phyloP scores from a whole-genome alignment of 2,797 vertebrate species.

The Amniataba percoides region DNA sequence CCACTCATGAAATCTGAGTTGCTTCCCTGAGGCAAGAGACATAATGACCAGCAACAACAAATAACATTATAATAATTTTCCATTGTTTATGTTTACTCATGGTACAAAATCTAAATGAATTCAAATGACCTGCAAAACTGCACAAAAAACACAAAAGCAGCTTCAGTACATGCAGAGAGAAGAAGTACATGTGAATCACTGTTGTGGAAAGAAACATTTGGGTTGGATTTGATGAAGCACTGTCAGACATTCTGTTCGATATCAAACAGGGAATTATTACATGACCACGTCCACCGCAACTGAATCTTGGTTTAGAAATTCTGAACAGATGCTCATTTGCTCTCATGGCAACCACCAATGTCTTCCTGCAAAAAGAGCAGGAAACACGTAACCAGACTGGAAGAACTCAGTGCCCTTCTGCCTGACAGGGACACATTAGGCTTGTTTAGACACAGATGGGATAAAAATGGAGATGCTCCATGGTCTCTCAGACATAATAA shows the following conservation, averaged over 20 bases:
- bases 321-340: slow-evolving; percentile 41
- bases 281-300: slow-evolving; percentile 12
- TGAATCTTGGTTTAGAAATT: slow-evolving; percentile 32
- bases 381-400: background rate
- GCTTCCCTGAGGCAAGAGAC: slow-evolving; percentile 32
- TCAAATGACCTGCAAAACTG: background rate
- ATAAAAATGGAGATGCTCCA: slow-evolving; percentile 1
- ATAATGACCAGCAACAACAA: slow-evolving; percentile 13
- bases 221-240: background rate
- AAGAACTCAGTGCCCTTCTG: slow-evolving; percentile 9
- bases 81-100: background rate
- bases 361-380: slow-evolving; percentile 7
- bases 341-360: slow-evolving; percentile 33
- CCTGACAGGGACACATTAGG: background rate
- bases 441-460: slow-evolving; percentile 4
- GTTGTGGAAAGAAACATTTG: background rate
- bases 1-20: slow-evolving; percentile 45
- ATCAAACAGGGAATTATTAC: background rate
- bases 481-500: background rate
- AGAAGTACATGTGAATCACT: background rate
- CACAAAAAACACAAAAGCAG: background rate
- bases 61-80: slow-evolving; percentile 13
- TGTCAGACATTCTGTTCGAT: background rate
- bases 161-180: background rate
- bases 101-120: background rate